phyloP scores from a whole-genome alignment of 2,888 invertebrate genomes.

The Napeogenes sylphis region DNA sequence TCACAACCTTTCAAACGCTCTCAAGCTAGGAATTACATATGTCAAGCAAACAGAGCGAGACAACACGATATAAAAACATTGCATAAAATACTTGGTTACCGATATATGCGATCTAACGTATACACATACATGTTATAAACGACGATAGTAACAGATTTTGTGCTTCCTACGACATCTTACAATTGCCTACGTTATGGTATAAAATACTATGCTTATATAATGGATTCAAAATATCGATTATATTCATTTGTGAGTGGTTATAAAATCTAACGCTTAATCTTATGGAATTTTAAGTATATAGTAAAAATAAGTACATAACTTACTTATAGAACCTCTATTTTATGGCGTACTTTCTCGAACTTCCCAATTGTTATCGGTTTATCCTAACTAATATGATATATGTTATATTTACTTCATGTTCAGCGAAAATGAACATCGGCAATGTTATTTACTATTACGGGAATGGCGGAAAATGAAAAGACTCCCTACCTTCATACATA shows the following conservation, averaged over 20 bases:
- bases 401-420: no score
- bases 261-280: constrained; percentile 28
- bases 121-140: constrained; percentile 49
- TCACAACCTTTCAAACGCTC: constrained; percentile 45
- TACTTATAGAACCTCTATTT: constrained; percentile 16
- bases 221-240: constrained; percentile 26
- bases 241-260: constrained; percentile 22
- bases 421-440: no score
- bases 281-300: constrained; percentile 25
- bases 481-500: no score
- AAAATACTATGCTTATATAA: constrained; percentile 33
- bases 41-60: constrained; percentile 39
- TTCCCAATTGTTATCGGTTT: neutral
- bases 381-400: no score
- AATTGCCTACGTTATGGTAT: constrained; percentile 34
- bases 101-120: constrained; percentile 36
- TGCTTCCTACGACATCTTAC: constrained; percentile 51
- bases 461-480: no score
- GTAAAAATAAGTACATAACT: constrained; percentile 28
- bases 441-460: no score
- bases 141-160: constrained; percentile 63
- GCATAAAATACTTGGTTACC: constrained; percentile 46
- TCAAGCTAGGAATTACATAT: constrained; percentile 30
- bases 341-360: constrained; percentile 14
- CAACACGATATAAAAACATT: constrained; percentile 41